Evolutionary conservation across 1,140 invertebrate species (phyloP).

Genomic region (Drosophila pruinosa): DNA sequence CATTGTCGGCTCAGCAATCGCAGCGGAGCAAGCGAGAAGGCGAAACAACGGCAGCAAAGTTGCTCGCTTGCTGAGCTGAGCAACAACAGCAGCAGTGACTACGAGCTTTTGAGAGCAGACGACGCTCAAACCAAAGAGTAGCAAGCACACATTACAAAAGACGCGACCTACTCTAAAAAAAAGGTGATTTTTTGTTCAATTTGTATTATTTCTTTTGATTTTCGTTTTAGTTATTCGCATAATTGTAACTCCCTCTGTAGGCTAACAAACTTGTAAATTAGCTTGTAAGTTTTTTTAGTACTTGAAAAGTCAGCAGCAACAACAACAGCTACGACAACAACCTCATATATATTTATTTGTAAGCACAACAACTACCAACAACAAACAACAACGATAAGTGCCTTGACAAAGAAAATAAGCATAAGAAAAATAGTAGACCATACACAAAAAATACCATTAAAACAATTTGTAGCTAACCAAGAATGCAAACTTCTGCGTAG

Average conservation of each 20-base stretch:
- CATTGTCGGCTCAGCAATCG: constrained; percentile 10
- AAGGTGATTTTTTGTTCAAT: constrained; percentile 69
- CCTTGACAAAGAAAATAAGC: constrained; percentile 23
- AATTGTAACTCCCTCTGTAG: constrained; percentile 60
- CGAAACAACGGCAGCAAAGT: constrained; percentile 12
- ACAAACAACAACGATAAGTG: constrained; percentile 45
- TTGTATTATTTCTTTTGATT: constrained; percentile 55
- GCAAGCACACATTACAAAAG: constrained; percentile 53
- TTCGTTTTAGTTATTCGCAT: constrained; percentile 58
- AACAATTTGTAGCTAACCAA: constrained; percentile 39
- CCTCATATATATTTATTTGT: constrained; percentile 19
- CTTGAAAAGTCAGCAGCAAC: constrained; percentile 22
- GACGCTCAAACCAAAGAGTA: constrained; percentile 19
- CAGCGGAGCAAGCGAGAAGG: constrained; percentile 41
- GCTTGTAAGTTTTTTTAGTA: constrained; percentile 48
- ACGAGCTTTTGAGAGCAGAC: constrained; percentile 25
- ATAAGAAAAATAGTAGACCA: constrained; percentile 25
- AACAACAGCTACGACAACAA: constrained; percentile 26
- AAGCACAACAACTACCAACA: constrained; percentile 11
- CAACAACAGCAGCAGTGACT: not conserved
- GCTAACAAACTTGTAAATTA: constrained; percentile 48
- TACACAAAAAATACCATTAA: constrained; percentile 46
- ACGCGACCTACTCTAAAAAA: constrained; percentile 70
- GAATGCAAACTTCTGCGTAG: constrained; percentile 7
- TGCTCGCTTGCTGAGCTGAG: constrained; percentile 6